Conservation (phyloP, 2,888 invertebrate genomes). For the Rotaria sp. region DNA sequence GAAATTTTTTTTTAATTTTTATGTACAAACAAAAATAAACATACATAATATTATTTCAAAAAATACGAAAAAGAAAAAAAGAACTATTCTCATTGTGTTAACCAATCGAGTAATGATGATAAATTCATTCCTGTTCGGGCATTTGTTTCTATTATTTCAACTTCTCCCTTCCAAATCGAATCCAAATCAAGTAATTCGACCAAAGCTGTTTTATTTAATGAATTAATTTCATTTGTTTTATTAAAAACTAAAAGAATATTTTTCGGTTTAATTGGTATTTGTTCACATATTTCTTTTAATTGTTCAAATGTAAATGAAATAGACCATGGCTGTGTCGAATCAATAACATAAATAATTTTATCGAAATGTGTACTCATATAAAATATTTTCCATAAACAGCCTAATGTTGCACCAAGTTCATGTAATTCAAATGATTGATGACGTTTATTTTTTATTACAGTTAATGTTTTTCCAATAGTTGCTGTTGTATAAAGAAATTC, state of each 20-base stretch:
- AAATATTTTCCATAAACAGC: not conserved
- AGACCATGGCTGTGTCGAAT: not conserved
- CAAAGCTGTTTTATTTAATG: not conserved
- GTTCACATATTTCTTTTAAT: not conserved
- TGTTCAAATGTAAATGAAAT: not conserved
- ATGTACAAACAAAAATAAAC: not conserved
- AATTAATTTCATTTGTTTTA: constrained; percentile 1
- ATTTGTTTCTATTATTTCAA: constrained; percentile 3
- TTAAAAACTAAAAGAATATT: not conserved
- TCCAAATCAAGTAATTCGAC: not conserved
- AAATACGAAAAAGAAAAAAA: not conserved
- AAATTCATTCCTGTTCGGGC: not conserved
- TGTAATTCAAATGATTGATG: not conserved
- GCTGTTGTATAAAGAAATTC: not conserved
- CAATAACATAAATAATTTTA: constrained; percentile 21
- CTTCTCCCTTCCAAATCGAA: not conserved
- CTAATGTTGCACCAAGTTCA: constrained; percentile 10
- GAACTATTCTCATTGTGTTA: not conserved
- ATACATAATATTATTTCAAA: not conserved
- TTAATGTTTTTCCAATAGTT: constrained; percentile 2
- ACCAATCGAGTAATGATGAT: not conserved
- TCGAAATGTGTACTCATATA: not conserved
- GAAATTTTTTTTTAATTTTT: not conserved
- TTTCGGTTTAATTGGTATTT: not conserved
- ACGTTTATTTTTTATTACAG: not conserved